phyloP scores from a whole-genome alignment of 1,140 invertebrate species.

The Scaptomyza hsui region DNA sequence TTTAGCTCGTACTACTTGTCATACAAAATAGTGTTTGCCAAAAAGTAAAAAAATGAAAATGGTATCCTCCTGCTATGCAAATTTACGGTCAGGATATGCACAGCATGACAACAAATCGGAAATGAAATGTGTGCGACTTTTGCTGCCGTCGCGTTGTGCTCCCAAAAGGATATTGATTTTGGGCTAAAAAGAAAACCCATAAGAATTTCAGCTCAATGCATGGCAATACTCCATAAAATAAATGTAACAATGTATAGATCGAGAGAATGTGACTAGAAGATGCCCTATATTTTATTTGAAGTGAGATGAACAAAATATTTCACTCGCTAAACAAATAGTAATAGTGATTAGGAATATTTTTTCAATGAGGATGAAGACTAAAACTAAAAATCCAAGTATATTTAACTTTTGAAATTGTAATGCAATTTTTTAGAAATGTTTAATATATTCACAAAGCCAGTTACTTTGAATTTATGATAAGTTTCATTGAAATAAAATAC shows the following conservation, averaged over 20 bases:
- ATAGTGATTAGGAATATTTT: no score
- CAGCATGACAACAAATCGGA: constrained; percentile 50
- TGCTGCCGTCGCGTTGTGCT: constrained; percentile 29
- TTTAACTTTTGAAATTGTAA: no score
- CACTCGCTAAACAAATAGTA: no score
- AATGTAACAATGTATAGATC: background rate
- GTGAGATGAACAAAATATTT: no score
- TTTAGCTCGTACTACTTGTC: constrained; percentile 36
- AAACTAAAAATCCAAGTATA: no score
- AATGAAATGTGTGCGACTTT: constrained; percentile 70
- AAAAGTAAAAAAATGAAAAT: constrained; percentile 16
- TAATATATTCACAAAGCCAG: no score
- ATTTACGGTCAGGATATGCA: constrained; percentile 42
- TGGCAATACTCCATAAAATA: constrained; percentile 1
- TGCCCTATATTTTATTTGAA: no score
- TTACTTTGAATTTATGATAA: no score
- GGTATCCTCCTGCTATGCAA: constrained; percentile 28
- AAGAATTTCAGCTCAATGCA: constrained; percentile 11
- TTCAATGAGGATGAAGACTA: no score
- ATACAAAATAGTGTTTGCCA: constrained; percentile 16
- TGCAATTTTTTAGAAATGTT: no score
- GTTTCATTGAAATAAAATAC: no score
- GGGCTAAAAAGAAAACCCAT: constrained; percentile 23
- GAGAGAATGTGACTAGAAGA: background rate
- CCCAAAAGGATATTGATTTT: constrained; percentile 61